A percentile compares a stretch with the other conserved stretches of the same genome.
phyloP scores from a whole-genome alignment of 2,113 vertebrate genomes.

The Dasyprocta punctata region DNA sequence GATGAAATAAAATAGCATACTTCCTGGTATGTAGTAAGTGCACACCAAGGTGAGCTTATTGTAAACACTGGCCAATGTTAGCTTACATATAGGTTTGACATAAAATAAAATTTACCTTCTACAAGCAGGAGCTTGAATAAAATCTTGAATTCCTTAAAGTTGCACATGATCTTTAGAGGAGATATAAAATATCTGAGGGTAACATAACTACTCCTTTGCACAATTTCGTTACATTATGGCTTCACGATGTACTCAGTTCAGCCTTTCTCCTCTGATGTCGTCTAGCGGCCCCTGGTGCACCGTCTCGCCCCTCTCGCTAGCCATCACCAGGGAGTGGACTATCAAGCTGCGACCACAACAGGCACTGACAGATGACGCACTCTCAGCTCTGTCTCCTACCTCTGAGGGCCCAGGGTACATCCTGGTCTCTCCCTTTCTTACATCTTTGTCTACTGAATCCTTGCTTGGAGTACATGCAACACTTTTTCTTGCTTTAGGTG shows the following conservation, averaged over 20 bases:
- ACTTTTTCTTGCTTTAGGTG: not conserved
- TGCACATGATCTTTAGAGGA: not conserved
- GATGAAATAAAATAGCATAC: not conserved
- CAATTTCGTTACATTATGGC: too few relatives aligned
- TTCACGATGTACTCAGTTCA: too few relatives aligned
- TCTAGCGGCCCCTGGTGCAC: not conserved
- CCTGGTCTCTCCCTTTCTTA: not conserved
- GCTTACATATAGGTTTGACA: not conserved
- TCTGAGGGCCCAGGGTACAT: not conserved
- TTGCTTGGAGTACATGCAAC: not conserved
- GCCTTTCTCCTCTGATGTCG: not conserved
- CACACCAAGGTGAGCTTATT: not conserved
- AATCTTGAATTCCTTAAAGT: too few relatives aligned
- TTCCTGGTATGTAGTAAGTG: not conserved
- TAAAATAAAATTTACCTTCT: not conserved
- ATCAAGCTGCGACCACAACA: not conserved
- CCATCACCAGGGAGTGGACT: not conserved
- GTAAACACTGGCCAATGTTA: not conserved
- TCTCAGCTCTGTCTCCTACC: not conserved
- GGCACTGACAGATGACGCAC: not conserved
- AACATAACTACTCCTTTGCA: not conserved
- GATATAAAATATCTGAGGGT: not conserved
- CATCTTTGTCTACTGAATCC: not conserved
- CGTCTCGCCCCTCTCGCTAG: not conserved
- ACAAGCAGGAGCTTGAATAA: not conserved